Base-by-base conservation (phyloP, 2,113 vertebrate species). In the human region DNA sequence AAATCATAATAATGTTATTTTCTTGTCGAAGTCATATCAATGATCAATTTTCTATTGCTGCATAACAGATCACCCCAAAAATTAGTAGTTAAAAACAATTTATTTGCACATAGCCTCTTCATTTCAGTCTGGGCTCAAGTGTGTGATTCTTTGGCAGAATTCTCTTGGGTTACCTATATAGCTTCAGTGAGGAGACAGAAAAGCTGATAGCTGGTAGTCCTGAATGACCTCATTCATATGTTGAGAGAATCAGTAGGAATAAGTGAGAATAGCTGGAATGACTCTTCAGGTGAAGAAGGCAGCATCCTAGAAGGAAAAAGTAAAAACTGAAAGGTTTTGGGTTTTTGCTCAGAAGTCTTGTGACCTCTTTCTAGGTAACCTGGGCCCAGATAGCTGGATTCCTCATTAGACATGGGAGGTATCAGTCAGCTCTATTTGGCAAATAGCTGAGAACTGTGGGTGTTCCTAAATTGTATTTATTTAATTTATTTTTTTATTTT, bases 11-110 rank as follows among this genome's bases (percentile, higher is more conserved):
- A 27, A 48, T 52, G 5, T 72, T n/a, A 12, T 80, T 92, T 84
- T 87, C 6, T 94, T 57, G 12, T 87, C n/a, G 91, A 89, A 84
- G 45, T 2, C 4, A 50, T 64, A 43, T 55, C 10, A 32, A 16
- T 76, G 35, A 82, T 84, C 8, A 38, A 23, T 78, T 94, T 96
- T 93, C 35, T 86, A 87, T 83, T 96, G 12, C 8, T 82, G 10
- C 17, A 66, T 93, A n/a, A 81, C 4, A 12, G n/a, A 35, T 48
- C 38, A 96, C 16, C 7, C 5, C 6, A n/a, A 90, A 78, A 75
- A 11, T 50, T 59, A 82, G 20, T 40, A 1, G 2, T 20, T 82
- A 59, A 83, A 76, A 96, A 5, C 14, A 10, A n/a, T 23, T n/a
- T 64, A 66, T 8, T n/a, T 75, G 6, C 35, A 43, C 8, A 38